Evolutionary conservation across 2,113 vertebrate genomes (phyloP), one percentile per base, ranked within the genome.

Genomic region (Ciconia maguari): DNA sequence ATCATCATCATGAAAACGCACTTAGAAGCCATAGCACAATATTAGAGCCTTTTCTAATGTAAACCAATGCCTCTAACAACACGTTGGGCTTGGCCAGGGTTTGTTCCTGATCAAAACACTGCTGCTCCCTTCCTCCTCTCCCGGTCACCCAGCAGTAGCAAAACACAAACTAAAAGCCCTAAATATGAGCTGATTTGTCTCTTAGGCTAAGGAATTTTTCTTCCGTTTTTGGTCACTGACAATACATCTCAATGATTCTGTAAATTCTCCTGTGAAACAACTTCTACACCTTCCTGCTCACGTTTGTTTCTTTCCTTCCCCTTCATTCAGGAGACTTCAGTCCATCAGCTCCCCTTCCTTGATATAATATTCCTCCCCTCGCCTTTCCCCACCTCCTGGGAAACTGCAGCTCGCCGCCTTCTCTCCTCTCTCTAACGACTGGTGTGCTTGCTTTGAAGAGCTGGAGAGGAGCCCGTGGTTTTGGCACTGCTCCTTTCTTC

Each of bases 381-480:
- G 44, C 71, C 64, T 87, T 85, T 87, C 66, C 77, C 92, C 85
- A 68, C 79, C 61, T 69, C 96, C 74, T 17, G 41, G 87, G 77
- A 84, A 95, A 58, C 87, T 84, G 91, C 89, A 95, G 93, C 94
- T 96, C 11, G 0, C 76, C 10, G 55, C 88, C 96, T 83, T 83
- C 88, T 91, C 89, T 93, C 52, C 68, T 84, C 86, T 93, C 87
- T 76, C 71, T 89, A 97, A 93, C 60, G 54, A 89, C 54, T 74
- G 71, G 41, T 11, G 16, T 77, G 83, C 83, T 96, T 78, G 77
- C 94, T 95, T 94, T 90, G 93, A 97, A 96, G 94, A 96, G 79
- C 90, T 97, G 94, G 97, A 97, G 86, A 87, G 60, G 26, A 96
- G 95, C 93, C 96, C 81, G 15, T 88, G 96, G 94, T 75, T 95